Evolutionary conservation across 1,140 invertebrate genomes (phyloP).

Genomic region (Steinernema feltiae): DNA sequence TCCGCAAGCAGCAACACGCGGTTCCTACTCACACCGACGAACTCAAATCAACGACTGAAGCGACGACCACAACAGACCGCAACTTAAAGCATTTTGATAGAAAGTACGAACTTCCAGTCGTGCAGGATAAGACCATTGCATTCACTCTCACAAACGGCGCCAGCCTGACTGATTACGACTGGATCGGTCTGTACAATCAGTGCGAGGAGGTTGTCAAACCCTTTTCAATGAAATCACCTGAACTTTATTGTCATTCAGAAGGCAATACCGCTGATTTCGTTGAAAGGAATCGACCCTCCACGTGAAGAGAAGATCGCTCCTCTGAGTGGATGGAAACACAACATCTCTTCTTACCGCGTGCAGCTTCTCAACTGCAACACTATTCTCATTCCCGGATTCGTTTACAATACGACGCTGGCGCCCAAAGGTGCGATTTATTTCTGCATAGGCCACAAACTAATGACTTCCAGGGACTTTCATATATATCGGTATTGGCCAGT

Average conservation of each 20-base stretch:
- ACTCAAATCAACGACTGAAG: slow-evolving; percentile 2
- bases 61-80: slow-evolving; percentile 15
- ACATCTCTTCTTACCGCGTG: slow-evolving; percentile 47
- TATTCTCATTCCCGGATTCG: slow-evolving; percentile 49
- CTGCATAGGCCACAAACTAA: background rate
- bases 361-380: slow-evolving; percentile 54
- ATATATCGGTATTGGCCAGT: slow-evolving; percentile 48
- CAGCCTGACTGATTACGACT: slow-evolving; percentile 51
- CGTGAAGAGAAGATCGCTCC: slow-evolving; percentile 45
- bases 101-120: slow-evolving; percentile 33
- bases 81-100: slow-evolving; percentile 29
- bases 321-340: slow-evolving; percentile 43
- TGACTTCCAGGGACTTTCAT: slow-evolving; percentile 47
- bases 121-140: slow-evolving; percentile 38
- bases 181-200: slow-evolving; percentile 51
- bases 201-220: slow-evolving; percentile 40
- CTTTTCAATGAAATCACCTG: background rate
- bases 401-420: slow-evolving; percentile 32
- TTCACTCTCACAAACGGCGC: slow-evolving; percentile 49
- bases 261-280: slow-evolving; percentile 43
- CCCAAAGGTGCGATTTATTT: slow-evolving; percentile 33
- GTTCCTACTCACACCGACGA: slow-evolving; percentile 30
- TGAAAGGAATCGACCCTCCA: slow-evolving; percentile 48
- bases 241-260: slow-evolving; percentile 30
- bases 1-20: background rate